Evolutionary conservation across 2,888 invertebrate genomes (phyloP), one percentile per base, ranked within the genome.

Genomic region (Anthrax anthrax): DNA sequence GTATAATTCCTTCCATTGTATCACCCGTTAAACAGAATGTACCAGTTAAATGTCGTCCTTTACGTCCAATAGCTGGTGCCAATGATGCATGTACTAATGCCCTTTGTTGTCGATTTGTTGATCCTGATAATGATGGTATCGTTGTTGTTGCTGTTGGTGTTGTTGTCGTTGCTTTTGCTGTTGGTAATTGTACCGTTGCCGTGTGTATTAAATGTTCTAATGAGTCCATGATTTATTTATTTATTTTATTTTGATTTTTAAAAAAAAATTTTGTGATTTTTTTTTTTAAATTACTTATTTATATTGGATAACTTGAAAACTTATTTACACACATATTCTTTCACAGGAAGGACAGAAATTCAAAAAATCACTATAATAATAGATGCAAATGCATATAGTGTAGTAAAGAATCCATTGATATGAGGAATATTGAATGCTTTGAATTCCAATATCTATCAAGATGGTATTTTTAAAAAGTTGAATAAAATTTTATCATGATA

Each of bases 1-100:
- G 89, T 64, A 90, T 88, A 63, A 90, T 89, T 57, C 88, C 89
- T 65, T 90, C 89, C 88, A 90, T 89, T 50, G 89, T 89, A 70
- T 89, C 89, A 46, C 89, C 89, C 41, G 87, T 86, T 50, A 89
- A 77, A 62, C 88, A 87, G 71, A 90, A 89, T 44, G 87, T 88
- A 57, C 89, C 89, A 17, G 86, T 85, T 52, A 89, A 75, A 63
- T 88, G 87, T 53, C 87, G 75, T 55, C 84, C 84, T 63, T 84
- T 81, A 60, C 84, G 80, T 36, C 85, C 80, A 44, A 83, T 78
- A 47, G 83, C 81, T 17, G 76, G 73, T 40, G 82, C 81, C 53
- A 84, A 70, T 58, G 82, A 81, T 50, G 84, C 83, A 66, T 84
- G 84, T 47, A 86, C 85, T 54, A 84, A 73, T 34, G 85, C 84